A percentile compares a stretch with the other conserved stretches of the same genome.
Conservation (phyloP, 2,113 vertebrate genomes). For the Chinchilla lanigera region DNA sequence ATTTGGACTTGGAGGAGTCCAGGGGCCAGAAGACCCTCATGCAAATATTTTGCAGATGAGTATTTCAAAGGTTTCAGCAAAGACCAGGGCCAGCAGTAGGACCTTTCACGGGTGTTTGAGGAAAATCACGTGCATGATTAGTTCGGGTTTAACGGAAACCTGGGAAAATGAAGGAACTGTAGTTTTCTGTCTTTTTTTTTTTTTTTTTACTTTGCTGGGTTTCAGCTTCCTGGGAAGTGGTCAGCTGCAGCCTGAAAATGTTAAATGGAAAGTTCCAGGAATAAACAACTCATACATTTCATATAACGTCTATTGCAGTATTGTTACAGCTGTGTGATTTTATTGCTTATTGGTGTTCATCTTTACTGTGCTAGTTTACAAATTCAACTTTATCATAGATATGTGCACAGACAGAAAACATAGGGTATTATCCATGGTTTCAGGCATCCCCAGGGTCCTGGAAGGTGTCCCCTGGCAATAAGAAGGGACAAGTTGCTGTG, state of each 20-base stretch:
- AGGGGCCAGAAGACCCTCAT: fast-evolving
- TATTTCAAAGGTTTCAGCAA: not conserved
- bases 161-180: not conserved
- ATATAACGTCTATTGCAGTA: not conserved
- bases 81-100: not conserved
- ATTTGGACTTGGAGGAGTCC: not conserved
- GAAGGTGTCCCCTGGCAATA: fast-evolving
- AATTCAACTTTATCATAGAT: not conserved
- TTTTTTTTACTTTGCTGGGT: not conserved
- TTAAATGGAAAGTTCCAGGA: not conserved
- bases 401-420: not conserved
- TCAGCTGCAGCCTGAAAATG: not conserved
- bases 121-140: not conserved
- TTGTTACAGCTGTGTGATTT: not conserved
- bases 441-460: not conserved
- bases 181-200: not conserved
- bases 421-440: no score
- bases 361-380: not conserved
- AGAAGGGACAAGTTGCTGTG: not conserved
- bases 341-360: not conserved
- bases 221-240: not conserved
- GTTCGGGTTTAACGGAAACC: not conserved
- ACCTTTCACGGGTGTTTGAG: not conserved
- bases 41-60: not conserved
- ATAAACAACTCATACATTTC: not conserved